Evolutionary conservation across 2,797 vertebrate species (phyloP), one percentile per base, ranked within the genome.

Genomic region (Hozukius guyotensis): DNA sequence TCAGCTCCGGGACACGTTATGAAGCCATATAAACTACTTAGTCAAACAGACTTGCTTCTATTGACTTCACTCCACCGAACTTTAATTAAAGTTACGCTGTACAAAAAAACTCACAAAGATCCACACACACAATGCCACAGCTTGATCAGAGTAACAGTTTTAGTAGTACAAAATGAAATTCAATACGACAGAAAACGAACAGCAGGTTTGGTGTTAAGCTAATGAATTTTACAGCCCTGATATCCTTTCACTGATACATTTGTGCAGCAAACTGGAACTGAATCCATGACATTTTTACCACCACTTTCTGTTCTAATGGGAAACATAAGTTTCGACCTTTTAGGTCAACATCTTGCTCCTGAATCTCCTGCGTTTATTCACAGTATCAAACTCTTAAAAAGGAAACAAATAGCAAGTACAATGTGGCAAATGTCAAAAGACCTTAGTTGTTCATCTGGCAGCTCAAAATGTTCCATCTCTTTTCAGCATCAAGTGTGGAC

Each of bases 11-110:
- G 81, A 36, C 56, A 72, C 38, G 16, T 70, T 65, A 76, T 64
- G 4, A 77, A 57, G 71, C 60, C 52, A 76, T 63, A 62, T 64
- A 76, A 76, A 60, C 4, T 25, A 85, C 67, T 81, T 72, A 46
- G 72, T 66, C 10, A 62, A 82, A 86, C 49, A 14, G 60, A 62
- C 14, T 49, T 22, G 16, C 16, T 67, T 66, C 13, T 8, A 73
- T 25, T 72, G 46, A 73, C 53, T 65, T 2, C 16, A 71, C 53
- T 62, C 4, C 20, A 16, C 11, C 16, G 2, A 63, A 65, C 59
- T 18, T 78, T 62, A 71, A 83, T 78, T 36, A 83, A 46, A 65
- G 63, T 72, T 67, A 36, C 3, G 29, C 29, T 53, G 31, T 29
- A 49, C n/a, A 75, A 25, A 8, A 77, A 8, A 70, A 63, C 16